phyloP scores from a whole-genome alignment of 2,888 invertebrate species.

The Epinotia demarniana region DNA sequence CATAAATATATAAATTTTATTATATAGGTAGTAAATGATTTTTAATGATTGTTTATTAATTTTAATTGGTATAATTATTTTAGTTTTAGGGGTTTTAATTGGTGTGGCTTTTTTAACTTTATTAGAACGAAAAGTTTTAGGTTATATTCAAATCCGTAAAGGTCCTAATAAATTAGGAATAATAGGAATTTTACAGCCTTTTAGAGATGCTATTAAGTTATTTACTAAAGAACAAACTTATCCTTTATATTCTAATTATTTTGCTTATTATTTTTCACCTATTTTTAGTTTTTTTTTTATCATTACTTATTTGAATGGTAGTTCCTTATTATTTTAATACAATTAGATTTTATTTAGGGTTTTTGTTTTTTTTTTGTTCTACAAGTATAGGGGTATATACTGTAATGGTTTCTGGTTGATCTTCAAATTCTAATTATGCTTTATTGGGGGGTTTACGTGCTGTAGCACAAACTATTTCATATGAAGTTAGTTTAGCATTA shows the following conservation, averaged over 20 bases:
- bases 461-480: conserved; percentile 90
- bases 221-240: conserved; percentile 87
- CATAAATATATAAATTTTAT: conserved; percentile 81
- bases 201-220: conserved; percentile 90
- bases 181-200: conserved; percentile 87
- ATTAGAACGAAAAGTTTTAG: conserved; percentile 88
- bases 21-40: conserved; percentile 84
- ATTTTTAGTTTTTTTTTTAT: conserved; percentile 85
- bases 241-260: conserved; percentile 85
- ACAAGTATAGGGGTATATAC: conserved; percentile 87
- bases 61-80: conserved; percentile 75
- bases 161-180: conserved; percentile 89
- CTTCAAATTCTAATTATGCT: conserved; percentile 90
- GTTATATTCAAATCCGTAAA: conserved; percentile 89
- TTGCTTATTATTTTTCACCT: conserved; percentile 86
- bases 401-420: conserved; percentile 87
- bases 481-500: conserved; percentile 89
- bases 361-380: conserved; percentile 87
- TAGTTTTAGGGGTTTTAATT: conserved; percentile 86
- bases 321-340: conserved; percentile 84
- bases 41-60: conserved; percentile 73
- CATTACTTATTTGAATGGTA: conserved; percentile 84
- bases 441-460: conserved; percentile 88
- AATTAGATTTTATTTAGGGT: conserved; percentile 83
- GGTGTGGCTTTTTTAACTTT: conserved; percentile 89